phyloP scores from a whole-genome alignment of 2,888 invertebrate species.

The Clanis bilineata region DNA sequence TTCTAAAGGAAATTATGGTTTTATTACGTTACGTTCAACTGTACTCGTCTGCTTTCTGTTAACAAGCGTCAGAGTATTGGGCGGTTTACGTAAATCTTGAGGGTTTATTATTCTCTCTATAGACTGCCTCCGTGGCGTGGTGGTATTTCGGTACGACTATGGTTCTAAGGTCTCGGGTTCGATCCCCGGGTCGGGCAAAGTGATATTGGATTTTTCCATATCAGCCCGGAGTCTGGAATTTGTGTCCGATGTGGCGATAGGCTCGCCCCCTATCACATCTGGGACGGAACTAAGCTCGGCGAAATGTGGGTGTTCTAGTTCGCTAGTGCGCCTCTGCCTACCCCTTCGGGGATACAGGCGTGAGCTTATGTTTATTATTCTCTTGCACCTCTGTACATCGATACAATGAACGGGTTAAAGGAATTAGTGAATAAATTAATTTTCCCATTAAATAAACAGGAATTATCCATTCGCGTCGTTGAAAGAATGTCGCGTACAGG shows the following conservation, averaged over 20 bases:
- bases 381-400: slow-evolving; percentile 40
- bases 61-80: slow-evolving; percentile 58
- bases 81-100: slow-evolving; percentile 64
- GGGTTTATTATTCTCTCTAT: slow-evolving; percentile 62
- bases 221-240: too few relatives aligned
- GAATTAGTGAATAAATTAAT: slow-evolving; percentile 3
- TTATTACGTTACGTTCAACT: slow-evolving; percentile 43
- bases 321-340: too few relatives aligned
- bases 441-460: background rate
- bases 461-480: slow-evolving; percentile 9
- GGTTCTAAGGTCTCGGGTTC: too few relatives aligned
- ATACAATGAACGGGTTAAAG: background rate
- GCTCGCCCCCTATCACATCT: too few relatives aligned
- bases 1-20: slow-evolving; percentile 56
- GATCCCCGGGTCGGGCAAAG: too few relatives aligned
- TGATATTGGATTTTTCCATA: too few relatives aligned
- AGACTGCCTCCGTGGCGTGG: too few relatives aligned
- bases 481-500: slow-evolving; percentile 41
- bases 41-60: slow-evolving; percentile 56
- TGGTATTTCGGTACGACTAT: too few relatives aligned
- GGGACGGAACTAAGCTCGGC: too few relatives aligned
- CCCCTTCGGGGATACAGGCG: too few relatives aligned
- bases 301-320: too few relatives aligned
- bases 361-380: slow-evolving; percentile 56
- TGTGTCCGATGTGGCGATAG: too few relatives aligned